Base-by-base conservation (phyloP, 1,140 invertebrate species). In the Chionoecetes opilio region DNA sequence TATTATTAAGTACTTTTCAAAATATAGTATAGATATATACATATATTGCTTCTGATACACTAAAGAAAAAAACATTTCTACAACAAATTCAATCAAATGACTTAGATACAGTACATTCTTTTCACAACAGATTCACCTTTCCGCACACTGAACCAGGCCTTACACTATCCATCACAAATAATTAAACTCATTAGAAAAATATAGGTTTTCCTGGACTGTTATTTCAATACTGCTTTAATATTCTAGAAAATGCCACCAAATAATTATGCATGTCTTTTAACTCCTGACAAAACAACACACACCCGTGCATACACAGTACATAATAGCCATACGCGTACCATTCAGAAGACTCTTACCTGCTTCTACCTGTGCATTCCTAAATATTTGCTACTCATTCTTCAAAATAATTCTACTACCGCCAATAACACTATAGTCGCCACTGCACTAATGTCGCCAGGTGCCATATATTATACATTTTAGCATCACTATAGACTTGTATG, bases 101-200 rank as follows among this genome's bases (percentile, higher is more conserved):
- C 63, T 75, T 75, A 75, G 63, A 75, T n/a, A n/a, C n/a, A 75
- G n/a, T n/a, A n/a, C n/a, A 75, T 75, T 75, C 63, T 75, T 75
- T 75, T 75, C 63, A 75, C 63, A 75, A 8, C 26, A 75, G 21
- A n/a, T 75, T 75, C 63, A 75, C 63, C 63, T 75, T 75, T n/a
- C 63, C 26, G 21, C 63, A 75, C 63, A 75, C 63, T 75, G 63
- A 21, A 75, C 63, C n/a, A n/a, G 21, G n/a, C 63, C n/a, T 75
- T 75, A 75, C 63, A 75, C 0, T 75, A 75, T n/a, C 63, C 8
- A n/a, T n/a, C 26, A 75, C 63, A 26, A 75, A 17, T 75, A 5
- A 46, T 14, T 5, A 75, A 75, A 75, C 63, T 75, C n/a, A 75
- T 75, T 75, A 75, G 63, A 75, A 75, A 75, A 75, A 75, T 75